phyloP scores from a whole-genome alignment of 2,113 vertebrate genomes.

The Gallinago paraguaiae region DNA sequence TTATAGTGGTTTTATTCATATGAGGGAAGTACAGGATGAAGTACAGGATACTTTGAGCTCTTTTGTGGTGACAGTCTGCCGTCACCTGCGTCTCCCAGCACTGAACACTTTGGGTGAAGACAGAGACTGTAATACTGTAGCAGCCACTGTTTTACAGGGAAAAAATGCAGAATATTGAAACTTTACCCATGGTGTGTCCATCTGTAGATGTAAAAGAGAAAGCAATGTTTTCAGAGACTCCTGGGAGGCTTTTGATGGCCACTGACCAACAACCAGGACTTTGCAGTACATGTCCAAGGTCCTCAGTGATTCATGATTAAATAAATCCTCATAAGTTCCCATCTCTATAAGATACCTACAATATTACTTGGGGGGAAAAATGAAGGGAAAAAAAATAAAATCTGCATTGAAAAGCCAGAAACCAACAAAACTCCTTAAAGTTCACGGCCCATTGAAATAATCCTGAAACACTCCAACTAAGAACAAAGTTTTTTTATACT shows the following conservation, averaged over 20 bases:
- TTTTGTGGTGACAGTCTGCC: not conserved
- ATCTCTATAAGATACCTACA: not conserved
- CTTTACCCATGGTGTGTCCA: not conserved
- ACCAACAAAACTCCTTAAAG: not conserved
- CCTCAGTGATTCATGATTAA: not conserved
- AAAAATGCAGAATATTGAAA: not conserved
- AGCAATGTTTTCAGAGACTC: not conserved
- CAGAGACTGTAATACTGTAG: not conserved
- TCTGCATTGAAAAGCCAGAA: not conserved
- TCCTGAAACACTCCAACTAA: not conserved
- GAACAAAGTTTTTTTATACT: not conserved
- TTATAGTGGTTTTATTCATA: not conserved
- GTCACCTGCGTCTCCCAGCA: fast-evolving
- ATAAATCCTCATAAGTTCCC: not conserved
- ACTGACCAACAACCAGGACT: not conserved
- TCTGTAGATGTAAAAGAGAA: not conserved
- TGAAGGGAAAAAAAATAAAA: too few relatives aligned
- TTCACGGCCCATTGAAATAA: not conserved
- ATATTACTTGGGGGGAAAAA: not conserved
- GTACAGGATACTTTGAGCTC: not conserved
- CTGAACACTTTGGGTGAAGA: not conserved
- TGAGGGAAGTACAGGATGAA: not conserved
- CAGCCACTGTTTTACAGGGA: not conserved
- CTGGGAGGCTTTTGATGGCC: not conserved
- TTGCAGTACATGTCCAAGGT: not conserved